A percentile compares a stretch with the other conserved stretches of the same genome.
These are phyloP conservation scores for Dryocosmus kuriphilus DNA, from an alignment of 2,888 invertebrate genomes.

Conservation along the genomic window DNA sequence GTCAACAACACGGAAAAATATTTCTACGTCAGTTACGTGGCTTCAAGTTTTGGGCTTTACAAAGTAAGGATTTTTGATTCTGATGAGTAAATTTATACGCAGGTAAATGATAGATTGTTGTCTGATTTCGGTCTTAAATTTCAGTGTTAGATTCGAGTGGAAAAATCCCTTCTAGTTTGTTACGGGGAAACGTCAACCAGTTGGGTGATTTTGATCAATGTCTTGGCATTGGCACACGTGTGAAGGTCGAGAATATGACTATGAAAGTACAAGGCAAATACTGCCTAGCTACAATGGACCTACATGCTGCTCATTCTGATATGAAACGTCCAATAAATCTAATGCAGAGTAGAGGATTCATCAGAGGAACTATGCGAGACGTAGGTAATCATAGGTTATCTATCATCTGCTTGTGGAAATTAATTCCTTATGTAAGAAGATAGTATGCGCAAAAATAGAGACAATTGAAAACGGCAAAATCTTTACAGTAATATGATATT, in stretches of 20 bases:
- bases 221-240: constrained; percentile 79
- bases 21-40: constrained; percentile 84
- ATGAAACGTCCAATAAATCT: constrained; percentile 83
- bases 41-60: constrained; percentile 85
- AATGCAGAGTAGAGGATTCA: constrained; percentile 82
- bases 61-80: constrained; percentile 81
- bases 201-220: constrained; percentile 86
- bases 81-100: not conserved
- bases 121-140: constrained; percentile 63
- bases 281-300: constrained; percentile 83
- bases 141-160: constrained; percentile 86
- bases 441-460: too few species aligned
- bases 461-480: too few species aligned
- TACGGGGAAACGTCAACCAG: constrained; percentile 86
- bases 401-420: not conserved
- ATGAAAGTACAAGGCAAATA: constrained; percentile 85
- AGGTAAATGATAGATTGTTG: not conserved
- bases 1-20: constrained; percentile 85
- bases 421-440: not conserved
- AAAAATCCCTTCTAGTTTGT: constrained; percentile 84
- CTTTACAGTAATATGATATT: too few species aligned
- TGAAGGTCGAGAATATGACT: constrained; percentile 81
- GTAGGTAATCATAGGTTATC: constrained; percentile 74
- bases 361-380: constrained; percentile 83
- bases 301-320: constrained; percentile 81